Percentiles rank a stretch among this genome's conserved stretches.
Conservation (phyloP, 2,113 vertebrate genomes). For the Aldabrachelys gigantea region DNA sequence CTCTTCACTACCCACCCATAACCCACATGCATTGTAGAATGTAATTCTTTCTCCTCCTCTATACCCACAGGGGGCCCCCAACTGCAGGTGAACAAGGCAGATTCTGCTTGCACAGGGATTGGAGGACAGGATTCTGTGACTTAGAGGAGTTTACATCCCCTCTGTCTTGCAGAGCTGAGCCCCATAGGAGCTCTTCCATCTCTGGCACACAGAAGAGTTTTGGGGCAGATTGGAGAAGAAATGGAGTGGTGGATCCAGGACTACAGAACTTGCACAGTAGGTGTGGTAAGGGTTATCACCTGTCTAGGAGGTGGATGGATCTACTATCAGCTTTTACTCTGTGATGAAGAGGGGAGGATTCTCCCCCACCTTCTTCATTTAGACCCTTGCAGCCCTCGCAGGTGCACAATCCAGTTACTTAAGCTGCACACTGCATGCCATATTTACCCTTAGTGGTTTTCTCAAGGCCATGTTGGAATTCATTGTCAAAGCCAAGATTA, state of each 20-base stretch:
- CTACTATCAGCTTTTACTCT: not conserved
- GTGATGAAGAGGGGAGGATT: not conserved
- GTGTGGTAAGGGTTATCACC: not conserved
- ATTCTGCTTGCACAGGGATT: not conserved
- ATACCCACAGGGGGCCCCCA: not conserved
- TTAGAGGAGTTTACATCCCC: not conserved
- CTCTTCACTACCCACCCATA: not conserved
- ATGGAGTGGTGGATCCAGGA: not conserved
- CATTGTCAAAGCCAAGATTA: not conserved
- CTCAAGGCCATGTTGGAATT: not conserved
- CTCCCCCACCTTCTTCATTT: not conserved
- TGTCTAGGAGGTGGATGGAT: not conserved
- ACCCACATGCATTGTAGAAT: not conserved
- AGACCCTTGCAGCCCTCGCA: not conserved
- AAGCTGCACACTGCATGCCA: not conserved
- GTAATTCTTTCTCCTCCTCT: not conserved
- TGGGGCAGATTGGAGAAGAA: not conserved
- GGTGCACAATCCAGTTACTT: not conserved
- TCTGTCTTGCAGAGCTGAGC: not conserved
- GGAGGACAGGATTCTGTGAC: not conserved
- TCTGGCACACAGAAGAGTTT: not conserved
- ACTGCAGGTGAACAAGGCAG: not conserved
- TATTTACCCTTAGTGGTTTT: not conserved
- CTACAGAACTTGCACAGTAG: not conserved
- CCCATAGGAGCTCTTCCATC: not conserved